Evolutionary conservation across 2,113 vertebrate species (phyloP).

Genomic region (Aptenodytes patagonicus): DNA sequence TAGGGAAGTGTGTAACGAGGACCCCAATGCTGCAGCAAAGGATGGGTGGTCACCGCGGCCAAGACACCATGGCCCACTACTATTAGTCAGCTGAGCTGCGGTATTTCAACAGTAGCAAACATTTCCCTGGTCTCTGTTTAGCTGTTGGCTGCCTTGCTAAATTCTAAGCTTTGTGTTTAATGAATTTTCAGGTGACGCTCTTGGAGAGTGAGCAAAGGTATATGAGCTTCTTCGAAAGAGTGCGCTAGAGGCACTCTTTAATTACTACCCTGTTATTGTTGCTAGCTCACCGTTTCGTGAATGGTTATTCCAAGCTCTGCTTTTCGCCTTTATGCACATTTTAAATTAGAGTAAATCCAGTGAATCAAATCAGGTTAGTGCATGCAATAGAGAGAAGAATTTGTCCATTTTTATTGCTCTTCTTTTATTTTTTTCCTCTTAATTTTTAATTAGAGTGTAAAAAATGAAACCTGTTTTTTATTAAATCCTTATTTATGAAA

Average conservation of each 20-base stretch:
- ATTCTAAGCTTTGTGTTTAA: not conserved
- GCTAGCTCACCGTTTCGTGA: not conserved
- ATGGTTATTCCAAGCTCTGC: not conserved
- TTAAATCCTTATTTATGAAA: slow-evolving; percentile 61
- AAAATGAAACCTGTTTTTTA: slow-evolving; percentile 46
- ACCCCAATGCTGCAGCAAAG: not conserved
- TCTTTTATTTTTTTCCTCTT: not conserved
- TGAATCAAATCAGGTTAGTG: not conserved
- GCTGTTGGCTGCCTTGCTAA: not conserved
- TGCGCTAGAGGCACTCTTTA: not conserved
- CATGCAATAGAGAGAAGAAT: not conserved
- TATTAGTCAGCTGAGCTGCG: not conserved
- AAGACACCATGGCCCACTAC: not conserved
- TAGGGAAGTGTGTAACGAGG: fast-evolving
- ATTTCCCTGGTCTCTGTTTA: not conserved
- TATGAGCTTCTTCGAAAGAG: not conserved
- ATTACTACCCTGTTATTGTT: not conserved
- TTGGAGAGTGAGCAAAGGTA: not conserved
- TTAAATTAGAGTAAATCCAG: slow-evolving; percentile 13
- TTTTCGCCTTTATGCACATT: not conserved
- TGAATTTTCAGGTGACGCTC: not conserved
- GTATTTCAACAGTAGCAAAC: not conserved
- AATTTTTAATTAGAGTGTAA: slow-evolving; percentile 59
- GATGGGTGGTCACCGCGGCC: fast-evolving
- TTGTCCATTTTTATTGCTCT: not conserved